phyloP scores from a whole-genome alignment of 2,797 vertebrate species.

The Hipposideros larvatus region DNA sequence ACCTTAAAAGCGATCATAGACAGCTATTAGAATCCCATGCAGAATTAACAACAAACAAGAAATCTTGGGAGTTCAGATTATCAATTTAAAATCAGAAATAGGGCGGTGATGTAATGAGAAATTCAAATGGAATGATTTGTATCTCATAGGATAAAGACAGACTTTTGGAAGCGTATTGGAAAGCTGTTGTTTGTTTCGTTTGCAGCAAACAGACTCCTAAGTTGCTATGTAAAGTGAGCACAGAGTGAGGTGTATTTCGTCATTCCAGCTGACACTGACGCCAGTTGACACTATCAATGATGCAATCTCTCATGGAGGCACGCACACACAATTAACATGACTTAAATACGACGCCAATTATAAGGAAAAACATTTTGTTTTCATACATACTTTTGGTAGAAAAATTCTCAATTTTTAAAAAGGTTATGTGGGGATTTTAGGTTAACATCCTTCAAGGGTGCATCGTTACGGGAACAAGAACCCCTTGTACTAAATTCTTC shows the following conservation, averaged over 20 bases:
- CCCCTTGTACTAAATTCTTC: too few relatives aligned
- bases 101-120: not conserved
- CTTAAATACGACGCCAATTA: too few relatives aligned
- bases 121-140: not conserved
- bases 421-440: too few relatives aligned
- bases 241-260: rapidly evolving
- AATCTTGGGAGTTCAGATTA: not conserved
- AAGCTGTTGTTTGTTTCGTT: too few relatives aligned
- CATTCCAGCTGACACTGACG: not conserved
- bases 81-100: not conserved
- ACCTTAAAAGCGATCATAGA: not conserved
- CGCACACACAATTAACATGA: too few relatives aligned
- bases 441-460: too few relatives aligned
- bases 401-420: too few relatives aligned
- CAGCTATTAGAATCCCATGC: not conserved
- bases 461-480: too few relatives aligned
- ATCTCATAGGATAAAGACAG: not conserved
- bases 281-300: rapidly evolving
- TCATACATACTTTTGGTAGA: too few relatives aligned
- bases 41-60: not conserved
- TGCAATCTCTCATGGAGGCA: rapidly evolving
- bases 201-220: too few relatives aligned
- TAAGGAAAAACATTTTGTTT: too few relatives aligned
- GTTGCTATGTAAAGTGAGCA: not conserved
- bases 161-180: too few relatives aligned